Evolutionary conservation across 2,113 vertebrate genomes (phyloP), one percentile per base, ranked within the genome.

Genomic region (Callithrix jacchus): DNA sequence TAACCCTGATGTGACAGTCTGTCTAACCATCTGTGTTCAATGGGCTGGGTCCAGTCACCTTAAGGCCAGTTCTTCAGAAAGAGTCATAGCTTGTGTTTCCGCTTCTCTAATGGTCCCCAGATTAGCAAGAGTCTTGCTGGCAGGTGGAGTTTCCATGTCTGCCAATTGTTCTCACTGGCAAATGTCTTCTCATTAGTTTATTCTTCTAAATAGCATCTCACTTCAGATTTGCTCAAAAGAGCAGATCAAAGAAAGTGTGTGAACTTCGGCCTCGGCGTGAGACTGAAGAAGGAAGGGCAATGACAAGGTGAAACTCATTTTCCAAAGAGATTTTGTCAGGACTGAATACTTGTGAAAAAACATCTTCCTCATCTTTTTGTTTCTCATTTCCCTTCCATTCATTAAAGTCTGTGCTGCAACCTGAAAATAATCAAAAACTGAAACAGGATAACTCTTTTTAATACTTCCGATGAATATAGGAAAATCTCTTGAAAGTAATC

Each of bases 191-290:
- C 49, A 42, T 93, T 92, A 40, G 17, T 64, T 64, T 95, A 42
- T 88, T 66, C 82, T 93, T 91, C 80, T 81, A 83, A 87, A 66
- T 32, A 77, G 32, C 66, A 61, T 61, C 76, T 96, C 88, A 70
- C 49, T 96, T 94, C 21, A 61, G 37, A 96, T 92, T 91, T 92
- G 66, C 61, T 85, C 89, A 86, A 12, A 93, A 93, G 47, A 79
- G 16, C 20, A 93, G 42, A 95, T 86, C 86, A 94, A 90, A 94
- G 84, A 52, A 52, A 64, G 23, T 6, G 8, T 56, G n/a, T 83
- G 61, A 87, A 83, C 79, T 54, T 76, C 35, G 20, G 13, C 16
- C n/a, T 71, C 35, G 45, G 68, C 17, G 61, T 83, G 54, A 93
- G 77, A 30, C 47, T 40, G 32, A 49, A 85, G 81, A 37, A 88